Base-by-base conservation (phyloP, 1,140 invertebrate genomes). In the Calephelis virginiensis region DNA sequence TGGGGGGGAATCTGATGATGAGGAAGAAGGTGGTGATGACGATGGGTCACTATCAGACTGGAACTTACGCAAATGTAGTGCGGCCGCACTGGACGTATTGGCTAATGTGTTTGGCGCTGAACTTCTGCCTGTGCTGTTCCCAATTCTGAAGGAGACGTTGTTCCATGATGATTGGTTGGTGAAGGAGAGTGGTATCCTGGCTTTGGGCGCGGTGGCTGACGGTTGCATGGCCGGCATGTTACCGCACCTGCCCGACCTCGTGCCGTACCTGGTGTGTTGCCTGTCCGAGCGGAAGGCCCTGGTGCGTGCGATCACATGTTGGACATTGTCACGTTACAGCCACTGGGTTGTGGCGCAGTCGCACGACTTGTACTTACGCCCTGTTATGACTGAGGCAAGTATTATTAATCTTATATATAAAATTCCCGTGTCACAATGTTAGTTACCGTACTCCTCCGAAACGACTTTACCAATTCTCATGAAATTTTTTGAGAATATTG, bases 211-310 rank as follows among this genome's bases (percentile, higher is more conserved):
- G 11, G 99, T 99, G 72, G 98, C 99, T n/a, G 98, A 99, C 94
- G 99, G 98, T 67, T 99, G 99, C 83, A 98, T 99, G 97, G 94
- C 93, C 65, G 99, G 99, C 69, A 99, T 99, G 97, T 95, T 98
- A 56, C 97, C 95, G 17, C 98, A 99, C 92, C 92, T 99, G 70
- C 96, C 97, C 1, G 98, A 99, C 91, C 92, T 99, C 7, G 97
- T 99, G 76, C 99, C 98, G 0, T 99, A 98, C 91, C 93, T 99
- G 63, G 98, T 99, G 63, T 94, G 94, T 69, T 98, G 97, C 87
- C 91, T 99, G 63, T 94, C 95, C 40, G 98, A 99, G 85, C 97
- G 97, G 85, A 99, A 99, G 92, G 97, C 98, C 0, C 92, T 99
- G 17, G 98, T 99, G 17, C 93, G 99, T 60, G 98, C 98, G 40